phyloP scores from a whole-genome alignment of 2,888 invertebrate species.

The Lomographa bimaculata region DNA sequence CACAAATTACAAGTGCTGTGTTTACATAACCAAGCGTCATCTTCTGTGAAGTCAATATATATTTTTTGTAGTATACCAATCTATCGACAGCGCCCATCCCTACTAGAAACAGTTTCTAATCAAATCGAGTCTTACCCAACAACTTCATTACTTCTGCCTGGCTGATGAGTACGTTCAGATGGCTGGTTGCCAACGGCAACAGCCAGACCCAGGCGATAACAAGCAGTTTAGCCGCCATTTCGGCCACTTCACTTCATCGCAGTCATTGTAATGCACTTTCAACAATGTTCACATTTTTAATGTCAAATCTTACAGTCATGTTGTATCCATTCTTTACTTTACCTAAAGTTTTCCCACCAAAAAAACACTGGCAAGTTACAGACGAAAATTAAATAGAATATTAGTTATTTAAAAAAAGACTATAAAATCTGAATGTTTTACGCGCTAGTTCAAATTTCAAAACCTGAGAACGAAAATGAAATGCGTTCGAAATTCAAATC shows the following conservation, averaged over 20 bases:
- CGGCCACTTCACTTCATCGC: slow-evolving; percentile 50
- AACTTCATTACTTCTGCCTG: slow-evolving; percentile 91
- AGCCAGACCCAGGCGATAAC: slow-evolving; percentile 71
- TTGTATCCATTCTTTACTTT: slow-evolving; percentile 28
- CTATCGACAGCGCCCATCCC: slow-evolving; percentile 25
- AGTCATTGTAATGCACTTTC: slow-evolving; percentile 70
- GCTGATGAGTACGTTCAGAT: slow-evolving; percentile 92
- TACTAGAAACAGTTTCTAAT: slow-evolving; percentile 38
- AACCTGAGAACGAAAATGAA: slow-evolving; percentile 8
- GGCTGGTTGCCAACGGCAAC: slow-evolving; percentile 85
- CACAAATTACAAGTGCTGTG: too few species aligned
- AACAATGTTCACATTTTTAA: slow-evolving; percentile 57
- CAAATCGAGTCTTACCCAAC: slow-evolving; percentile 85
- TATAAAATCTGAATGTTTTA: too few species aligned
- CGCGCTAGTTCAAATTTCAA: slow-evolving; percentile 11
- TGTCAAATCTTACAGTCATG: slow-evolving; percentile 42
- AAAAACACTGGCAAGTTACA: background rate
- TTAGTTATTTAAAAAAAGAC: background rate
- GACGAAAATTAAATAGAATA: background rate
- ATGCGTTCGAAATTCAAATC: slow-evolving; percentile 37
- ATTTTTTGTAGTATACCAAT: too few species aligned
- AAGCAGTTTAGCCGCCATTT: slow-evolving; percentile 66
- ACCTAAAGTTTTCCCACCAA: background rate
- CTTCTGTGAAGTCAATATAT: too few species aligned
- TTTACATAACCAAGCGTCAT: too few species aligned